Evolutionary conservation across 2,797 vertebrate genomes (phyloP).

Genomic region (Lepilemur ruficaudatus): DNA sequence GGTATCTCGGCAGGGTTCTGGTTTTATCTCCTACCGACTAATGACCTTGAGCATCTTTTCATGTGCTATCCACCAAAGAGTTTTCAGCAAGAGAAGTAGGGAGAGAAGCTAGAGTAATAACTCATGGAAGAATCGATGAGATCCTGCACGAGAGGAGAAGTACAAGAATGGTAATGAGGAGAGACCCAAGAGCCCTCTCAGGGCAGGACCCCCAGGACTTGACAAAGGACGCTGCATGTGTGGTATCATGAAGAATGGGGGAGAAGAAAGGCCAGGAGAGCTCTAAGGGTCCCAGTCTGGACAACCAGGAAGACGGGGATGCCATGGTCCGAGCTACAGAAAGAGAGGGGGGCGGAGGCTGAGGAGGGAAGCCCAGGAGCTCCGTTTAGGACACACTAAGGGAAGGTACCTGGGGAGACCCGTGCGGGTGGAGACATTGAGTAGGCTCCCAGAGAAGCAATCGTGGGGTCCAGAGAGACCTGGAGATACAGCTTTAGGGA

Average conservation of each 20-base stretch:
- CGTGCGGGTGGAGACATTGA: background rate
- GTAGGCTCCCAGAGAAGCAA: background rate
- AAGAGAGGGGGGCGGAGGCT: background rate
- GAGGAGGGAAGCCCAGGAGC: background rate
- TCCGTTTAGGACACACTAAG: background rate
- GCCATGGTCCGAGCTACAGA: background rate
- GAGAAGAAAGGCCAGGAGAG: background rate
- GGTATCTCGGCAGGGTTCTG: background rate
- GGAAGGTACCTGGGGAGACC: background rate
- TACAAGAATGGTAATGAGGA: background rate
- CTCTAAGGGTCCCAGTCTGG: background rate
- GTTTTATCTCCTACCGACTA: background rate
- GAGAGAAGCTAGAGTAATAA: background rate
- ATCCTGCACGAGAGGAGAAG: background rate
- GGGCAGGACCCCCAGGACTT: background rate
- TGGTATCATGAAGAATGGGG: background rate
- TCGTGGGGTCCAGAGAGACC: background rate
- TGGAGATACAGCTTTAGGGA: background rate
- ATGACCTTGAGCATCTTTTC: background rate
- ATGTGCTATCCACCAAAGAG: background rate
- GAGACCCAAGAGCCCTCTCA: background rate
- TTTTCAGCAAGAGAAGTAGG: background rate
- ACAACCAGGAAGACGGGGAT: background rate
- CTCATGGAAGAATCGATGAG: background rate
- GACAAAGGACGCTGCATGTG: background rate